Evolutionary conservation across 2,888 invertebrate species (phyloP).

Genomic region (Pristionchus entomophagus): DNA sequence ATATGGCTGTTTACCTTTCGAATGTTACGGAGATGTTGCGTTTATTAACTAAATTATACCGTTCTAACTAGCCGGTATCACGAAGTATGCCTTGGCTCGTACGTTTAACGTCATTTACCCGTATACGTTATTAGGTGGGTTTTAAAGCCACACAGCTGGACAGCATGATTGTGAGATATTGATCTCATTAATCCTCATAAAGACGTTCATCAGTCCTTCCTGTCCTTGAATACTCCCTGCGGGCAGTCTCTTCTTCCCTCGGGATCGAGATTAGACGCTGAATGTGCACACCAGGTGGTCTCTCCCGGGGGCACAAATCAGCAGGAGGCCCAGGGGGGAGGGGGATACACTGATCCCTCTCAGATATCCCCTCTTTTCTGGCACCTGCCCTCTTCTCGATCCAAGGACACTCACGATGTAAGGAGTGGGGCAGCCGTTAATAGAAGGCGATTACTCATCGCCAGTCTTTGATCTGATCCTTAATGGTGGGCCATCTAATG

Average conservation of each 20-base stretch:
- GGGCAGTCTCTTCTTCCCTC: neutral
- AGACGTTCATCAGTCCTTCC: too few species aligned
- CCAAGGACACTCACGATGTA: neutral
- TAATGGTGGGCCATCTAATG: slow-evolving; percentile 20
- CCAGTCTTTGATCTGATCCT: neutral
- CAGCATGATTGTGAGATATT: too few species aligned
- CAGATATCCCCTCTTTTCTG: neutral
- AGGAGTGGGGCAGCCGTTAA: neutral
- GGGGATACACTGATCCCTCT: slow-evolving; percentile 14
- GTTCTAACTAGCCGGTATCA: too few species aligned
- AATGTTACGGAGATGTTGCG: too few species aligned
- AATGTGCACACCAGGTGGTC: slow-evolving; percentile 32
- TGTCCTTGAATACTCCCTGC: too few species aligned
- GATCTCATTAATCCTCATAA: neutral
- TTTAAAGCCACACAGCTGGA: too few species aligned
- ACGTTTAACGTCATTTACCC: too few species aligned
- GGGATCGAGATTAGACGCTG: neutral
- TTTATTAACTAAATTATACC: too few species aligned
- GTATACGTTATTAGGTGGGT: too few species aligned
- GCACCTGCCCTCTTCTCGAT: neutral
- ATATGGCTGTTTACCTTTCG: too few species aligned
- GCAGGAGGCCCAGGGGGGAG: slow-evolving; percentile 15
- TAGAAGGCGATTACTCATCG: neutral
- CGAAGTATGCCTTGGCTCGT: too few species aligned
- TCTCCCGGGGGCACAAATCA: slow-evolving; percentile 3